A percentile compares a stretch with the other conserved stretches of the same genome.
These are phyloP conservation scores for Caradrina clavipalpis DNA, from an alignment of 2,888 invertebrate species.

Conservation along the genomic window DNA sequence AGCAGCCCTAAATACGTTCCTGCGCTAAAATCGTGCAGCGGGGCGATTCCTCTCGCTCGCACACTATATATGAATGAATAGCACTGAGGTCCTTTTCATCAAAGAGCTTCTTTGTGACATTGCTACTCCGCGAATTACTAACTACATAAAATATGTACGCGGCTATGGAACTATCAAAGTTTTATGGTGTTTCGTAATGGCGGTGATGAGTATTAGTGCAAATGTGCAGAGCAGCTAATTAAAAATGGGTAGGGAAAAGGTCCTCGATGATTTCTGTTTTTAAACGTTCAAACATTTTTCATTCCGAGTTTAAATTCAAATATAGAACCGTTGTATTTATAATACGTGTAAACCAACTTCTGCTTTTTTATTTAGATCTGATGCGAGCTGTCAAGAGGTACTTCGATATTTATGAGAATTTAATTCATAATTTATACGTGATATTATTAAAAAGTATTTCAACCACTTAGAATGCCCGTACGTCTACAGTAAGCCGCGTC, in stretches of 20 bases:
- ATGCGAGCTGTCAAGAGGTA: too few species aligned
- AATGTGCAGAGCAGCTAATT: slow-evolving; percentile 33
- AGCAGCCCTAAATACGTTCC: slow-evolving; percentile 62
- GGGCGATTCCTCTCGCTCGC: slow-evolving; percentile 76
- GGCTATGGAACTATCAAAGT: slow-evolving; percentile 52
- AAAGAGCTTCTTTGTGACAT: slow-evolving; percentile 78
- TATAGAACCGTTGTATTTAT: too few species aligned
- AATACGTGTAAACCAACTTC: too few species aligned
- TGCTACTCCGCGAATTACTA: slow-evolving; percentile 68
- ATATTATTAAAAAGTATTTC: too few species aligned
- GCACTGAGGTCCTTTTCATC: slow-evolving; percentile 83
- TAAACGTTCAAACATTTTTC: too few species aligned
- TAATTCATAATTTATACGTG: too few species aligned
- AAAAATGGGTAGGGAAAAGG: slow-evolving; percentile 19
- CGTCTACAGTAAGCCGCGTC: too few species aligned
- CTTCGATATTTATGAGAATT: too few species aligned
- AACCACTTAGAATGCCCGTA: too few species aligned
- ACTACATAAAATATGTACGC: slow-evolving; percentile 58
- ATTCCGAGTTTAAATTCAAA: too few species aligned
- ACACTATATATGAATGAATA: slow-evolving; percentile 85
- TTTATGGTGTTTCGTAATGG: slow-evolving; percentile 32
- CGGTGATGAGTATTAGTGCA: slow-evolving; percentile 37
- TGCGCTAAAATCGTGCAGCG: slow-evolving; percentile 71
- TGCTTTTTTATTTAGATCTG: too few species aligned
- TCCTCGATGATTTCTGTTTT: slow-evolving; percentile 8